phyloP scores from a whole-genome alignment of 2,888 invertebrate species.

The Drosophila ustulata region DNA sequence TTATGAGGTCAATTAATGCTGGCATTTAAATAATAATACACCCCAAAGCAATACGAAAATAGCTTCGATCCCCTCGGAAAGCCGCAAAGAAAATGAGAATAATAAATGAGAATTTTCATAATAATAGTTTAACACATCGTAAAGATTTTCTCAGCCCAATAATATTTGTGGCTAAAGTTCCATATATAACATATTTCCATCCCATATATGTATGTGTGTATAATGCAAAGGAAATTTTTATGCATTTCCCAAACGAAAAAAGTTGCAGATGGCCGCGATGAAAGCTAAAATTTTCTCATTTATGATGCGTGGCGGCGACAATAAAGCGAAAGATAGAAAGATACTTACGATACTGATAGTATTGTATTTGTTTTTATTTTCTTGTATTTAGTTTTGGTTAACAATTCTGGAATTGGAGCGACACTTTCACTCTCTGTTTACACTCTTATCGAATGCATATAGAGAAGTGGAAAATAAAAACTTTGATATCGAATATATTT shows the following conservation, averaged over 20 bases:
- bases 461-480: not conserved
- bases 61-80: conserved; percentile 11
- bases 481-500: conserved; percentile 24
- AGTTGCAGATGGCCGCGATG: conserved; percentile 66
- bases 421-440: conserved; percentile 58
- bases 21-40: conserved; percentile 63
- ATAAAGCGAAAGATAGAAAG: conserved; percentile 59
- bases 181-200: conserved; percentile 13
- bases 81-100: conserved; percentile 11
- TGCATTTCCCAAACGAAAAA: conserved; percentile 31
- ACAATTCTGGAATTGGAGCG: conserved; percentile 52
- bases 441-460: conserved; percentile 24
- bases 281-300: conserved; percentile 66
- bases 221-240: not conserved
- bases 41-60: conserved; percentile 39
- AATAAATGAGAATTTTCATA: conserved; percentile 44
- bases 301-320: conserved; percentile 73
- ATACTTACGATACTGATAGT: conserved; percentile 37
- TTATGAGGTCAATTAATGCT: conserved; percentile 67
- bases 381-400: conserved; percentile 49
- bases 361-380: conserved; percentile 60
- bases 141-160: conserved; percentile 69
- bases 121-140: conserved; percentile 72
- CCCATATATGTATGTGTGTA: conserved; percentile 1
- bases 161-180: conserved; percentile 38